phyloP scores from a whole-genome alignment of 2,888 invertebrate genomes.

The Dendrolimus pini region DNA sequence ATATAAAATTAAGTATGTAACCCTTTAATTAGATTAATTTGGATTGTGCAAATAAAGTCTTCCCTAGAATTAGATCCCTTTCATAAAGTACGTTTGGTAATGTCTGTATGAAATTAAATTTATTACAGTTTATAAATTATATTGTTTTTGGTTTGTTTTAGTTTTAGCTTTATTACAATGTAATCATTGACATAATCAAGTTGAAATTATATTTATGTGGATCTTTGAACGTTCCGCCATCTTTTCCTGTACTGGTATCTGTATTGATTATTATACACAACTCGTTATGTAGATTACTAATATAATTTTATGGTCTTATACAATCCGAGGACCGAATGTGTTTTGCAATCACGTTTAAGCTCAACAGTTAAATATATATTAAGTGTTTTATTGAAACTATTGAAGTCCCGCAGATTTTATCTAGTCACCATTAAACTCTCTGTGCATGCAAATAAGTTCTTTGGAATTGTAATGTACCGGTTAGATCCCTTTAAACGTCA shows the following conservation, averaged over 20 bases:
- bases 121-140: too few species aligned
- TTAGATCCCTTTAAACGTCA: conserved; percentile 31
- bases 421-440: conserved; percentile 6
- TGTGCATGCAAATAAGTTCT: conserved; percentile 22
- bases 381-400: conserved; percentile 10
- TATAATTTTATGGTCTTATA: conserved; percentile 7
- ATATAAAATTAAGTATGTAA: too few species aligned
- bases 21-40: too few species aligned
- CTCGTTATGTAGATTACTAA: conserved; percentile 5
- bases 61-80: too few species aligned
- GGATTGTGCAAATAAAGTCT: too few species aligned
- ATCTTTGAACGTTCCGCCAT: neutral
- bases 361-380: conserved; percentile 7
- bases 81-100: too few species aligned
- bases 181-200: neutral
- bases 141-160: too few species aligned
- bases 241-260: conserved; percentile 3
- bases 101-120: too few species aligned
- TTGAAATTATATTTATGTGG: neutral
- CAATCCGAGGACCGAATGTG: conserved; percentile 4
- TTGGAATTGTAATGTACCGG: conserved; percentile 26
- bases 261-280: conserved; percentile 3
- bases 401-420: conserved; percentile 14
- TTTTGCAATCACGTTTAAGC: conserved; percentile 4
- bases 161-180: neutral